phyloP scores from a whole-genome alignment of 2,888 invertebrate genomes.

The Slavum lentiscoides region DNA sequence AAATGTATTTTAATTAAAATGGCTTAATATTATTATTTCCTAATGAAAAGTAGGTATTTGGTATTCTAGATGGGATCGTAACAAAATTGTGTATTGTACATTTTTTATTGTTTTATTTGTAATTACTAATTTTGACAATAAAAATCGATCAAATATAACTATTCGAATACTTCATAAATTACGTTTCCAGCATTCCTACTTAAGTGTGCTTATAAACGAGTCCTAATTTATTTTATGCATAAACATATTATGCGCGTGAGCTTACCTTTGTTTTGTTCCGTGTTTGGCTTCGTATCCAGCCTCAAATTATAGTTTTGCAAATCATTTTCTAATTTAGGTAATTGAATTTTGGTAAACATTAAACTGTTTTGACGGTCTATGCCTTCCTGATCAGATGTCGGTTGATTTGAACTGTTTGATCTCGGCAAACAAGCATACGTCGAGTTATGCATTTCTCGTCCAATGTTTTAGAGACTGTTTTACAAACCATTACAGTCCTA shows the following conservation, averaged over 20 bases:
- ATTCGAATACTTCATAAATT: too few relatives aligned
- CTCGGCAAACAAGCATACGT: constrained; percentile 39
- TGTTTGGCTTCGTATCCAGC: constrained; percentile 31
- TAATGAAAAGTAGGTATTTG: too few relatives aligned
- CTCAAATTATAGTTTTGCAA: constrained; percentile 47
- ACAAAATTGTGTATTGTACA: too few relatives aligned
- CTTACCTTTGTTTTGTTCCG: constrained; percentile 48
- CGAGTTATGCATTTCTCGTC: constrained; percentile 38
- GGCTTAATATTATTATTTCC: too few relatives aligned
- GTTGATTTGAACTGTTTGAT: constrained; percentile 30
- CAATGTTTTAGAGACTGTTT: background rate
- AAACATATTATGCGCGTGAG: background rate
- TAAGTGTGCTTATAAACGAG: too few relatives aligned
- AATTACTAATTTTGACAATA: too few relatives aligned
- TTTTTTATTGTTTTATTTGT: too few relatives aligned
- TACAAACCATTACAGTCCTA: constrained; percentile 27
- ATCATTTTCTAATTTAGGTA: constrained; percentile 48
- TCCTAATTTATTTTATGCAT: too few relatives aligned
- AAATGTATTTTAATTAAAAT: too few relatives aligned
- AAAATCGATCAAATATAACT: too few relatives aligned
- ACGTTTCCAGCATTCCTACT: too few relatives aligned
- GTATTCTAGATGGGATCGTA: too few relatives aligned
- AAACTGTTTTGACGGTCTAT: constrained; percentile 41
- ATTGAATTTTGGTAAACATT: constrained; percentile 42
- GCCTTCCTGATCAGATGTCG: constrained; percentile 18